Evolutionary conservation across 2,797 vertebrate genomes (phyloP).

Genomic region (Sebastiscus albofasciatus): DNA sequence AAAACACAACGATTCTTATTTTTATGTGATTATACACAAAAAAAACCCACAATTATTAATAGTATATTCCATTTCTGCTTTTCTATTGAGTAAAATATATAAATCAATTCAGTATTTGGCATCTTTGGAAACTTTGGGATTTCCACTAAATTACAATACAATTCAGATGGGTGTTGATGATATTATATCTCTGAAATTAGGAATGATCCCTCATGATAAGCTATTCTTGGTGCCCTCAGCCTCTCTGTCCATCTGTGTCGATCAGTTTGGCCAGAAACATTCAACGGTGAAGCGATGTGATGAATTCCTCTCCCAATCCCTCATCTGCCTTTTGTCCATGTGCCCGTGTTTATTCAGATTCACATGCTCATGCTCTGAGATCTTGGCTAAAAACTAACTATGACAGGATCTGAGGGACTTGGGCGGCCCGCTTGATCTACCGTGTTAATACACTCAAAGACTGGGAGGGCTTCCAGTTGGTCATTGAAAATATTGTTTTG

Average conservation of each 20-base stretch:
- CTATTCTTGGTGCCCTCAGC: constrained; percentile 38
- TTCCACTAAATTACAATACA: not conserved
- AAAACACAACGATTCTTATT: no score
- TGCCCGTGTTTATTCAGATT: constrained; percentile 53
- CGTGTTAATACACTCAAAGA: constrained; percentile 25
- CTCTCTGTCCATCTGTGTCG: not conserved
- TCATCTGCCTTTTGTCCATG: constrained; percentile 46
- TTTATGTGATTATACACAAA: no score
- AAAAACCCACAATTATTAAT: no score
- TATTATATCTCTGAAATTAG: constrained; percentile 1
- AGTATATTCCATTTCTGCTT: no score
- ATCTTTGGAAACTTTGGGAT: not conserved
- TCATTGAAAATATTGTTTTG: constrained; percentile 3
- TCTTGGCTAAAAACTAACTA: constrained; percentile 45
- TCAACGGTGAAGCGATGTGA: constrained; percentile 11
- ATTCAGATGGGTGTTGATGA: not conserved
- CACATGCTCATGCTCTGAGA: constrained; percentile 41
- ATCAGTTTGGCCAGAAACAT: constrained; percentile 33
- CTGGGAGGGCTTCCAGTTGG: not conserved
- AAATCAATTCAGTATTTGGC: not conserved
- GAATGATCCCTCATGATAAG: not conserved
- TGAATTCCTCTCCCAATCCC: constrained; percentile 58
- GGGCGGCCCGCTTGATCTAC: constrained; percentile 3
- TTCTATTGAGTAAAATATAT: not conserved
- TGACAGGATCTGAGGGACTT: constrained; percentile 18